These are phyloP conservation scores for Thamnophis elegans DNA, from an alignment of 2,797 vertebrate genomes.

Conservation along the genomic window DNA sequence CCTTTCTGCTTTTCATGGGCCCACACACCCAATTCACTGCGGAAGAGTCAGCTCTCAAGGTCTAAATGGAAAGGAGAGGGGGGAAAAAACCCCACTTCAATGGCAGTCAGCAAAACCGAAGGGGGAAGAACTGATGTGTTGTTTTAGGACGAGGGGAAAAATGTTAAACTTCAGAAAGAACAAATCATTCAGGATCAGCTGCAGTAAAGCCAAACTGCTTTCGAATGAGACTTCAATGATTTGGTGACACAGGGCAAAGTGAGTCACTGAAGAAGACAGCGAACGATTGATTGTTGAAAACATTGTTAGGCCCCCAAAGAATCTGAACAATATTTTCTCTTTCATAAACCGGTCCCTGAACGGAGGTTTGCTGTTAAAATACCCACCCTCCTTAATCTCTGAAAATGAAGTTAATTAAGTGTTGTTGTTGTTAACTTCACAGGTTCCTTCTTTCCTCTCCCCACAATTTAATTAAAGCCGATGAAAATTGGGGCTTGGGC, in stretches of 20 bases:
- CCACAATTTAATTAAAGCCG: not conserved
- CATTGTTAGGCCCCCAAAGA: not conserved
- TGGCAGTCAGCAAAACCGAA: not conserved
- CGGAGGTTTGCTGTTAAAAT: not conserved
- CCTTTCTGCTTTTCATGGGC: not conserved
- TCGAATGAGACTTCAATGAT: not conserved
- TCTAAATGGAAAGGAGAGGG: not conserved
- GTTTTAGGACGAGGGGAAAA: not conserved
- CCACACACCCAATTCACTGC: not conserved
- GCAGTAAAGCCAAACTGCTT: not conserved
- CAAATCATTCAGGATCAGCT: not conserved
- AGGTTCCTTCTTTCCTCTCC: not conserved
- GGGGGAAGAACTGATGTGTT: not conserved
- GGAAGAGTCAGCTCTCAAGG: not conserved
- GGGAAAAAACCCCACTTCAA: rapidly evolving
- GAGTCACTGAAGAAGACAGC: not conserved
- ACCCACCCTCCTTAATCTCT: not conserved
- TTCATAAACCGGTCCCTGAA: not conserved
- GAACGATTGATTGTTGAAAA: not conserved
- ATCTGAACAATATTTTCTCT: not conserved
- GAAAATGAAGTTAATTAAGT: not conserved
- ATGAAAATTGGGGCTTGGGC: not conserved
- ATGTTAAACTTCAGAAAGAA: not conserved
- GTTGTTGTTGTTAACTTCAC: not conserved
- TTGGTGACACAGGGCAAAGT: not conserved